phyloP scores from a whole-genome alignment of 2,797 vertebrate genomes.

The Microhierax caerulescens region DNA sequence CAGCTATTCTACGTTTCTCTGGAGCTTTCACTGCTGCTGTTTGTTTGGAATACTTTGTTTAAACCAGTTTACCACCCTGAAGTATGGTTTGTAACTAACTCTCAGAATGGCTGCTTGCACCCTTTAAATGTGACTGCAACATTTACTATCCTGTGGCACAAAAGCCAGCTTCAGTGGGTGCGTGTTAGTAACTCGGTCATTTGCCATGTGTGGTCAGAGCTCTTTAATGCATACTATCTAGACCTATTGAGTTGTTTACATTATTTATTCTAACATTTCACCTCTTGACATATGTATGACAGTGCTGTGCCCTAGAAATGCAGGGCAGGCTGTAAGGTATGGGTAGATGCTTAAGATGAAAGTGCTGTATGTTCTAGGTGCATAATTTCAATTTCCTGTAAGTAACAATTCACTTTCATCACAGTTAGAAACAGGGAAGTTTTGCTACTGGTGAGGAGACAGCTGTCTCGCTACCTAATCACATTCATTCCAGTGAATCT shows the following conservation, averaged over 20 bases:
- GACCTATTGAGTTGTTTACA: neutral
- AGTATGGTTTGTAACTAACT: neutral
- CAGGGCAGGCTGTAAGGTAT: neutral
- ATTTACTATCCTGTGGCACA: neutral
- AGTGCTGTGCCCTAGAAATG: neutral
- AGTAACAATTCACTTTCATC: neutral
- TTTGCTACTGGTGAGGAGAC: neutral
- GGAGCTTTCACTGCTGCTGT: neutral
- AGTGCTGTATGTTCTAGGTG: neutral
- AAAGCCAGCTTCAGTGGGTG: neutral
- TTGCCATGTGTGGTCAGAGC: neutral
- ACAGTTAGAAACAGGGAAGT: neutral
- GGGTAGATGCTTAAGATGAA: neutral
- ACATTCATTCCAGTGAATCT: neutral
- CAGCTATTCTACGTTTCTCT: neutral
- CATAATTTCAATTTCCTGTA: neutral
- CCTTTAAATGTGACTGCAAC: neutral
- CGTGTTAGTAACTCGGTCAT: neutral
- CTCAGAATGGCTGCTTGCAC: neutral
- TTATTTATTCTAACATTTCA: neutral
- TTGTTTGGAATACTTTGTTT: neutral
- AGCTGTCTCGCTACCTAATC: neutral
- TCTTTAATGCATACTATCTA: neutral
- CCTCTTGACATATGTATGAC: neutral
- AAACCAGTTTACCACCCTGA: neutral